Base-by-base conservation (phyloP, 2,888 invertebrate genomes). In the Troides helena region DNA sequence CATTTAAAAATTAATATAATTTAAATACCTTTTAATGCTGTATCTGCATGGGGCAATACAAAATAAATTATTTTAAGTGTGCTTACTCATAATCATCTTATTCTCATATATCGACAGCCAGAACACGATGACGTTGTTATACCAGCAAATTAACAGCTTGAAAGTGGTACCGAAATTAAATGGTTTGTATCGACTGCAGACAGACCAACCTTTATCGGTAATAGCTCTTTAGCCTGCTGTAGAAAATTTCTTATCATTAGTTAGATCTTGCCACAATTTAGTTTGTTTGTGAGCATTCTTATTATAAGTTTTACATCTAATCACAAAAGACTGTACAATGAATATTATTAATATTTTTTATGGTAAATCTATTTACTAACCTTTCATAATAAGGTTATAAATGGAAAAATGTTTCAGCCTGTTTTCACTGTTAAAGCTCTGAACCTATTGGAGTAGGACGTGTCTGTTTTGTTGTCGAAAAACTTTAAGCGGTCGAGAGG, bases 241-340 rank as follows among this genome's bases (percentile, higher is more conserved):
- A 1, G 50, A 18, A 50, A 4, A 14, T 50, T 17, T 14, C 50
- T 18, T 50, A 17, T 50, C 12, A 17, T 5, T 17, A 18, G 14
- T 50, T 17, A 5, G 1, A 14, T 50, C 14, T 50, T 50, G 50
- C 50, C 5, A 17, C 18, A 17, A 50, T 50, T 57, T 67, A 72
- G 71, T 76, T 81, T 79, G 80, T 80, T 21, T 82, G 82, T 80
- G 82, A 81, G 81, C 80, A 74, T 75, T 71, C 77, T 80, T 82
- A 82, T 77, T 76, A 73, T 76, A 83, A 83, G 74, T 66, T 75
- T 77, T 81, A 81, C 73, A 77, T 75, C 81, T 81, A 83, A 74
- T 79, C 77, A 75, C 75, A 79, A 73, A 79, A 70, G 80, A 77
- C 80, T 87, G 80, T 85, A 86, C 83, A 88, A 81, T 80, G 77